Evolutionary conservation across 2,888 invertebrate species (phyloP).

Genomic region (Andrena bucephala): DNA sequence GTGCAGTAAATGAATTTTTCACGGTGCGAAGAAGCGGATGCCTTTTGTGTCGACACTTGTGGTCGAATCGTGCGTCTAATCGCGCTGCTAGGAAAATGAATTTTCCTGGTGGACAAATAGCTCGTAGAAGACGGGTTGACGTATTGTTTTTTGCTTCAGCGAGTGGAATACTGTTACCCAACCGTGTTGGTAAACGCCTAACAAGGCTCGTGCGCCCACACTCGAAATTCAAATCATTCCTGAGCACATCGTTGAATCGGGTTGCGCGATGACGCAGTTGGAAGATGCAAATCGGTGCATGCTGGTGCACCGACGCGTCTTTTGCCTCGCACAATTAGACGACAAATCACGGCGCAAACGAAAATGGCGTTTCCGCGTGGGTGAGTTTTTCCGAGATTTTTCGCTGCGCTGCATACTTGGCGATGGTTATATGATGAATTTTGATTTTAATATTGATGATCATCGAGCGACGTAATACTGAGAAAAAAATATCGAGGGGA

Average conservation of each 20-base stretch:
- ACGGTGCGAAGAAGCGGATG: too few species aligned
- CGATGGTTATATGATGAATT: conserved; percentile 35
- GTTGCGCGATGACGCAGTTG: conserved; percentile 63
- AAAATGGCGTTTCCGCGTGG: conserved; percentile 65
- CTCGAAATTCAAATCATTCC: conserved; percentile 70
- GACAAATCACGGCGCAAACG: conserved; percentile 45
- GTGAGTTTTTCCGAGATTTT: conserved; percentile 58
- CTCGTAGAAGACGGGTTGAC: neutral
- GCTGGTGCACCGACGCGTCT: conserved; percentile 27
- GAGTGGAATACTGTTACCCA: neutral
- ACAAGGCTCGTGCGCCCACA: conserved; percentile 75
- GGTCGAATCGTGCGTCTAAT: too few species aligned
- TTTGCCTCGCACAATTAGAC: conserved; percentile 59
- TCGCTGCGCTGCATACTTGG: conserved; percentile 50
- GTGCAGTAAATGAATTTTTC: neutral
- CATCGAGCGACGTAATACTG: conserved; percentile 22
- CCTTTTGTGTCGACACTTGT: too few species aligned
- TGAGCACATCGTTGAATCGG: conserved; percentile 54
- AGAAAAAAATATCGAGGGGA: neutral
- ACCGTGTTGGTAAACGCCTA: conserved; percentile 17
- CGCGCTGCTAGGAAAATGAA: too few species aligned
- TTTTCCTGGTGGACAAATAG: neutral
- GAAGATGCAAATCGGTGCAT: conserved; percentile 65
- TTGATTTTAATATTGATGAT: conserved; percentile 37
- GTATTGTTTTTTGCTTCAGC: neutral